Conservation (phyloP, 1,140 invertebrate genomes). For the Bombus superbus region DNA sequence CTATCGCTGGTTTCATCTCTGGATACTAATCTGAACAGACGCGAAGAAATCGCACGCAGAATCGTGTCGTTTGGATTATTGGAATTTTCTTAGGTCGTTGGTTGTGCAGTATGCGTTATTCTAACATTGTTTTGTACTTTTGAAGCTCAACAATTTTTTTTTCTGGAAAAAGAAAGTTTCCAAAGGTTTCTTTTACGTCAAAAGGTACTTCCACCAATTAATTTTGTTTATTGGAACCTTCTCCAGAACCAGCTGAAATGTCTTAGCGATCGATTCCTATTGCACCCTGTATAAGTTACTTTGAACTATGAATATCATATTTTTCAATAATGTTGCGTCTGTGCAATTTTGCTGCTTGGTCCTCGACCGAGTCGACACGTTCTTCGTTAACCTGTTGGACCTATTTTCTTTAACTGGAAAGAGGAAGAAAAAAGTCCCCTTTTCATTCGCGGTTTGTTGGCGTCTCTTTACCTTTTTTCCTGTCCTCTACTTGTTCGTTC, state of each 20-base stretch:
- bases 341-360: not conserved
- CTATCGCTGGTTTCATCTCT: no score
- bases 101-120: no score
- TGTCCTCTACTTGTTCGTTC: not conserved
- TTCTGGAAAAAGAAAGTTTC: not conserved
- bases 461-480: not conserved
- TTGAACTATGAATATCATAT: no score
- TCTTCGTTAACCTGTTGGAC: not conserved
- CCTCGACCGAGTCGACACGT: not conserved
- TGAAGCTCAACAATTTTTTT: not conserved
- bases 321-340: no score
- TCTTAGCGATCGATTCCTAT: not conserved
- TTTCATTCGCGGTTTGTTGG: not conserved
- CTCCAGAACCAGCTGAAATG: not conserved
- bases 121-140: not conserved
- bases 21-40: no score
- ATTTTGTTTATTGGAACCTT: not conserved
- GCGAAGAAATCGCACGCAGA: no score
- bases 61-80: no score
- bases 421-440: not conserved
- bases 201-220: not conserved
- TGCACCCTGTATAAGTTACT: not conserved
- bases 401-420: not conserved
- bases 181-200: not conserved
- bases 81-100: no score